Base-by-base conservation (phyloP, 2,797 vertebrate species). In the Typhlichthys eigenmanni region DNA sequence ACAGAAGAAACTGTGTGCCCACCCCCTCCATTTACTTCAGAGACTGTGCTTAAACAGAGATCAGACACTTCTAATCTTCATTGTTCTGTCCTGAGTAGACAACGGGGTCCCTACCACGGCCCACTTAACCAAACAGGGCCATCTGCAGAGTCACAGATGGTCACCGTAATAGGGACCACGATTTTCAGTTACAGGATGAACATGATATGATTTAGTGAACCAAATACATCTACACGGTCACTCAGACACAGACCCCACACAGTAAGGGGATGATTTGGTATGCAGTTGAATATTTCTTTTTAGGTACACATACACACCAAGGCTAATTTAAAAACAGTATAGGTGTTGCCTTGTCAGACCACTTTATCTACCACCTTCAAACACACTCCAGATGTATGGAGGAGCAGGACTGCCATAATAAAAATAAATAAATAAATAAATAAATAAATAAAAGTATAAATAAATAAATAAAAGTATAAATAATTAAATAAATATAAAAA, bases 1-100 rank as follows among this genome's bases (percentile, higher is more conserved):
- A 43, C 2, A 47, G 48, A 76, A 73, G 58, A 56, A 55, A 1
- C 14, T 1, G 48, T 29, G 24, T 29, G 24, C 24, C 24, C 43
- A 68, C 81, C 81, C 55, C 86, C 84, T 77, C 78, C 81, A 77
- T 47, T 67, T 74, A 62, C 69, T 73, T 78, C 72, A 79, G 75
- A 82, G 81, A 84, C 74, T 72, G 72, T 47, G 64, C 82, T 83
- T 83, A 85, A 84, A 86, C 57, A 67, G 75, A 89, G 87, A 90
- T 90, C 88, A 91, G 88, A 90, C 88, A 72, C 79, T 61, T 51
- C 62, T 90, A 92, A 90, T 89, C 89, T 92, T 86, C 82, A 84
- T 88, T 91, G 87, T 89, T 81, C 80, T 8, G 4, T 76, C 78
- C 74, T 24, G 74, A 61, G 71, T 74, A 76, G 78, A 74, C 63